Percentiles rank a stretch among this genome's conserved stretches.
Evolutionary conservation across 2,113 vertebrate genomes (phyloP).

Genomic region (Platysteira castanea): DNA sequence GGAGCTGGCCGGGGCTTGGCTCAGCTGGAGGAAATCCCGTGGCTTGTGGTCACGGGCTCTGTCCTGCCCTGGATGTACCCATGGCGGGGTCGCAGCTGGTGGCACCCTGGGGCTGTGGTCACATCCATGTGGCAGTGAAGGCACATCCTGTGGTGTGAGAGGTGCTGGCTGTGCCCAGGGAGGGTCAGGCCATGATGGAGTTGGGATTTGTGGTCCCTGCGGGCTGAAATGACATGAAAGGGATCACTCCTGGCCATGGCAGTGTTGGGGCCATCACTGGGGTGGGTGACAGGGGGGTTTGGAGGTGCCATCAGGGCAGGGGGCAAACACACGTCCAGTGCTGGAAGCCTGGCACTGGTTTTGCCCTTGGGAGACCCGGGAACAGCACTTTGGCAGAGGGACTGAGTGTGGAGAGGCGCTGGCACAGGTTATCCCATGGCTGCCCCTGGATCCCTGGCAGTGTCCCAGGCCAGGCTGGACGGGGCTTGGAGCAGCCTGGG

Average conservation of each 20-base stretch:
- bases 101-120: background rate
- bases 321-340: rapidly evolving
- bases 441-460: background rate
- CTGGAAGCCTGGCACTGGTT: background rate
- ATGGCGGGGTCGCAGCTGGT: rapidly evolving
- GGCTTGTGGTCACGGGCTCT: background rate
- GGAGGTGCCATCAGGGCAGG: background rate
- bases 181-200: rapidly evolving
- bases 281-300: rapidly evolving
- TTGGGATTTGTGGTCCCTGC: background rate
- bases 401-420: background rate
- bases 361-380: rapidly evolving
- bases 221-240: background rate
- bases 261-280: rapidly evolving
- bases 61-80: background rate
- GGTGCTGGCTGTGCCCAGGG: background rate
- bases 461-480: background rate
- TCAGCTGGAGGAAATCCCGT: background rate
- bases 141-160: background rate
- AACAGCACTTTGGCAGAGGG: background rate
- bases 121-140: background rate
- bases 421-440: background rate
- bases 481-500: background rate
- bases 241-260: background rate
- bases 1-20: background rate